These are phyloP conservation scores for Gryon sp. DNA, from an alignment of 1,140 invertebrate genomes.

Conservation along the genomic window DNA sequence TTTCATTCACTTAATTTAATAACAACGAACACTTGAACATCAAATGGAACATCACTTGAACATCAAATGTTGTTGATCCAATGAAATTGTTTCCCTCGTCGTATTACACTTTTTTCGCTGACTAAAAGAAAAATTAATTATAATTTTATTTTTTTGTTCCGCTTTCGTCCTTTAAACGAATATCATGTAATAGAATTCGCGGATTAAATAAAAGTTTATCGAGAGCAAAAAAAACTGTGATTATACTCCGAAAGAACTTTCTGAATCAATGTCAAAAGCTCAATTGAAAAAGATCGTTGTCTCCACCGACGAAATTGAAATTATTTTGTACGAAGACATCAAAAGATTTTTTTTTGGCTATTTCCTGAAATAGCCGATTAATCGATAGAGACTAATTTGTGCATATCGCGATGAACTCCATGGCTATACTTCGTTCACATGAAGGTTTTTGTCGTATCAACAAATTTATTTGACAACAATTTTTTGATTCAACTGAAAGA, in stretches of 20 bases:
- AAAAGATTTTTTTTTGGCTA: slow-evolving; percentile 43
- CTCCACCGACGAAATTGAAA: slow-evolving; percentile 37
- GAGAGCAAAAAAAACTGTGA: neutral
- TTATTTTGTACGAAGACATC: slow-evolving; percentile 47
- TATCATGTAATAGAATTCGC: too few relatives aligned
- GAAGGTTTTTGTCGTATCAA: neutral
- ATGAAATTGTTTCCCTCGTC: too few relatives aligned
- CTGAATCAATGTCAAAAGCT: slow-evolving; percentile 30
- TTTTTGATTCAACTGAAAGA: neutral
- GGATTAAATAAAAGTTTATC: too few relatives aligned
- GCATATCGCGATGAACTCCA: slow-evolving; percentile 40
- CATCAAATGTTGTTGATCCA: too few relatives aligned
- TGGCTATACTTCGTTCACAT: neutral
- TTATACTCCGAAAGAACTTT: slow-evolving; percentile 13
- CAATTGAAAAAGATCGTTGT: slow-evolving; percentile 43
- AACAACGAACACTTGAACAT: too few relatives aligned
- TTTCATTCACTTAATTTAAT: too few relatives aligned
- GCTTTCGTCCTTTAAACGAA: too few relatives aligned
- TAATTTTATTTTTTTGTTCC: too few relatives aligned
- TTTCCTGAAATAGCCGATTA: slow-evolving; percentile 15
- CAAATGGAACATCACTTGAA: too few relatives aligned
- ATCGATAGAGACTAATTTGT: slow-evolving; percentile 45
- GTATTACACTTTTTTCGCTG: too few relatives aligned
- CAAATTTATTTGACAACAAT: neutral
- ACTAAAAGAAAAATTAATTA: too few relatives aligned